Evolutionary conservation across 2,113 vertebrate genomes (phyloP).

Genomic region (Recurvirostra avosetta): DNA sequence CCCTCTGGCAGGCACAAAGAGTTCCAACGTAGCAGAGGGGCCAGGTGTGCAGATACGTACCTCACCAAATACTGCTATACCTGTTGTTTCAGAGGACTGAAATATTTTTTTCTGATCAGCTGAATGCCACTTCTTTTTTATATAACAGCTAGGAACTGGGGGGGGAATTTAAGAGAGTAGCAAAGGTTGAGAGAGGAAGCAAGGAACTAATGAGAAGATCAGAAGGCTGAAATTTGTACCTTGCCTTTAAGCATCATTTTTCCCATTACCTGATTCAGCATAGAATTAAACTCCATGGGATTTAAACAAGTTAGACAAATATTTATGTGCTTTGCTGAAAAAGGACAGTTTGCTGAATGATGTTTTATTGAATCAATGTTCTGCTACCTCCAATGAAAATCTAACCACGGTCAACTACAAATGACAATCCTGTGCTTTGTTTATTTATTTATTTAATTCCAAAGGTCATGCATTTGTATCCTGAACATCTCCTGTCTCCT

Average conservation of each 20-base stretch:
- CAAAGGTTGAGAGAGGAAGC: background rate
- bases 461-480: constrained; percentile 53
- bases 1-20: background rate
- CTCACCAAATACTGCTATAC: background rate
- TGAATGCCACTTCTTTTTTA: too few species aligned
- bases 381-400: background rate
- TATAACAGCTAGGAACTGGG: background rate
- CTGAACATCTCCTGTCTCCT: background rate
- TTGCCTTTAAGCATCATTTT: background rate
- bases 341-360: background rate
- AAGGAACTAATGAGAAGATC: background rate
- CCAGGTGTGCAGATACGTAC: background rate
- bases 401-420: background rate
- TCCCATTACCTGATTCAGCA: background rate
- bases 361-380: constrained; percentile 5
- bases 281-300: background rate
- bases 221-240: background rate
- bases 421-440: background rate
- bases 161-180: background rate
- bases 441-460: constrained; percentile 30
- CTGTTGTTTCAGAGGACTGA: background rate
- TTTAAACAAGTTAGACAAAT: constrained; percentile 27
- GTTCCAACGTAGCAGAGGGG: fast-evolving
- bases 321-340: constrained; percentile 14
- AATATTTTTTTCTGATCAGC: background rate